These are phyloP conservation scores for Trichoplusia ni DNA, from an alignment of 1,140 invertebrate genomes.

Conservation along the genomic window DNA sequence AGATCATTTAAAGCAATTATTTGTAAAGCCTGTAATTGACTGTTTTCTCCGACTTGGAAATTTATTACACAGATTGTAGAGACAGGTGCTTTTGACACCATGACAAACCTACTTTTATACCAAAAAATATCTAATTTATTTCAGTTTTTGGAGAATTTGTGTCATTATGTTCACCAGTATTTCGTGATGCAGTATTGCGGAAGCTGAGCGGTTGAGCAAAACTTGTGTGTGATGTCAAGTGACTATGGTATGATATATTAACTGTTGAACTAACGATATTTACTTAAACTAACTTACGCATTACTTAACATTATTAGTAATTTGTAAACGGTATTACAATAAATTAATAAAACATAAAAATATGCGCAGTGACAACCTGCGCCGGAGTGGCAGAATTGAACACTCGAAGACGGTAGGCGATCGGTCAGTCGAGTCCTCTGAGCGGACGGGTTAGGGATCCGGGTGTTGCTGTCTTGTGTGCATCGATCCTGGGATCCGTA, in stretches of 20 bases:
- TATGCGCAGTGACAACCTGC: constrained; percentile 54
- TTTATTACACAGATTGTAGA: too few relatives aligned
- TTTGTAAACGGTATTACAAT: constrained; percentile 53
- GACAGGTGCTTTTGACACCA: background rate
- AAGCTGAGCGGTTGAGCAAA: constrained; percentile 59
- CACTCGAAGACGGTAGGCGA: constrained; percentile 19
- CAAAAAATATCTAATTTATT: too few relatives aligned
- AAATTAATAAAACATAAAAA: constrained; percentile 70
- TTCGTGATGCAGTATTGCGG: background rate
- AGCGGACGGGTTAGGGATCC: background rate
- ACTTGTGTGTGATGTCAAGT: constrained; percentile 58
- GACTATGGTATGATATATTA: constrained; percentile 56
- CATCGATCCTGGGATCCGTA: background rate
- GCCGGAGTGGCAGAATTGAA: constrained; percentile 52
- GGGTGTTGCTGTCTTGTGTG: too few relatives aligned
- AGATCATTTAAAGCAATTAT: too few relatives aligned
- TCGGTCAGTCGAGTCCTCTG: constrained; percentile 20
- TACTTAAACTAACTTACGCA: constrained; percentile 73
- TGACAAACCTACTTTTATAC: too few relatives aligned
- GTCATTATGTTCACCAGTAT: too few relatives aligned
- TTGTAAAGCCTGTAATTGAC: too few relatives aligned
- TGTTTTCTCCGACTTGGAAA: too few relatives aligned
- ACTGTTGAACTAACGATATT: constrained; percentile 41
- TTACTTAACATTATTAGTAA: constrained; percentile 77
- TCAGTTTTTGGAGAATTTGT: too few relatives aligned